These are phyloP conservation scores for Oreortyx pictus DNA, from an alignment of 2,797 vertebrate species.

Conservation along the genomic window DNA sequence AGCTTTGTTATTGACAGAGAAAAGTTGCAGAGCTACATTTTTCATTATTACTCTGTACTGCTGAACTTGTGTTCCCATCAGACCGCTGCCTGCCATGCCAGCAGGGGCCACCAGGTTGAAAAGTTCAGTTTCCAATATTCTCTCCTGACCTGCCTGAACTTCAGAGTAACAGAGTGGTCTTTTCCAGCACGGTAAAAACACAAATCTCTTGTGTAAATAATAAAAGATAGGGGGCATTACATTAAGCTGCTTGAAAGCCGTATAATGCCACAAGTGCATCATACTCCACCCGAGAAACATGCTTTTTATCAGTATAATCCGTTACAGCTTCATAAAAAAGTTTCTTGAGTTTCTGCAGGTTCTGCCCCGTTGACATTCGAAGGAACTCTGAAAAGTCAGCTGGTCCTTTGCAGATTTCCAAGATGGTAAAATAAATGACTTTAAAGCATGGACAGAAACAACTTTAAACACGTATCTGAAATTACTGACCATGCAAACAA, in stretches of 20 bases:
- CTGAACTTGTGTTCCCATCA: slow-evolving; percentile 55
- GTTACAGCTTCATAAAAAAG: neutral
- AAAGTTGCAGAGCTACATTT: slow-evolving; percentile 75
- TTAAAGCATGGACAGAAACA: neutral
- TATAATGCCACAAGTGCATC: slow-evolving; percentile 29
- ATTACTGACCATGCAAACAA: neutral
- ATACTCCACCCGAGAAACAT: neutral
- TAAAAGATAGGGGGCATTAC: slow-evolving; percentile 22
- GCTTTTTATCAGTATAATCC: neutral
- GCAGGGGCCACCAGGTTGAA: slow-evolving; percentile 57
- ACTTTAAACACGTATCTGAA: neutral
- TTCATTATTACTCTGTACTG: slow-evolving; percentile 61
- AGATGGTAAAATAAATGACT: fast-evolving
- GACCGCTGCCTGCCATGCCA: slow-evolving; percentile 37
- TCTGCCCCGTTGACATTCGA: neutral
- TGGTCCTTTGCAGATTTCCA: neutral
- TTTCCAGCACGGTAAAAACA: slow-evolving; percentile 7
- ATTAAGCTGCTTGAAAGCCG: slow-evolving; percentile 16
- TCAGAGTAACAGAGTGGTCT: neutral
- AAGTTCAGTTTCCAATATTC: slow-evolving; percentile 73
- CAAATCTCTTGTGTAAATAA: slow-evolving; percentile 19
- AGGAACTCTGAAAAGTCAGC: neutral
- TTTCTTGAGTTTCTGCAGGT: neutral
- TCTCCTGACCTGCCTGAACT: slow-evolving; percentile 60
- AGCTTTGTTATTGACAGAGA: slow-evolving; percentile 79